These are phyloP conservation scores for Coboldia fuscipes DNA, from an alignment of 1,140 invertebrate species.

Conservation along the genomic window DNA sequence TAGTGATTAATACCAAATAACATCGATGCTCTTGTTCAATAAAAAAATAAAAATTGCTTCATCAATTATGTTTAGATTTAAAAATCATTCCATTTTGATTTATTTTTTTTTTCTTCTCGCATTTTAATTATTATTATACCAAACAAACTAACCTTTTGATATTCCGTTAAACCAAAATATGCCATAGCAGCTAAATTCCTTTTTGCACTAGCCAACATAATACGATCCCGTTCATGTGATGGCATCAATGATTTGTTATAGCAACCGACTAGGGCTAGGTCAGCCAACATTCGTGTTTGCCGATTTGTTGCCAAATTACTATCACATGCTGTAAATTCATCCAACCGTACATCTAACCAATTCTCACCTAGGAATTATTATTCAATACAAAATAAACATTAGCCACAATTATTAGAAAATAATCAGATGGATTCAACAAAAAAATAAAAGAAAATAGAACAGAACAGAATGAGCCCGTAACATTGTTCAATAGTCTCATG, in stretches of 20 bases:
- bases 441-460: too few species aligned
- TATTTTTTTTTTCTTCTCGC: too few species aligned
- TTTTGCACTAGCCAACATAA: constrained; percentile 86
- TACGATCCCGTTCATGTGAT: constrained; percentile 41
- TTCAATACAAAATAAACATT: too few species aligned
- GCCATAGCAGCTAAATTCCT: constrained; percentile 84
- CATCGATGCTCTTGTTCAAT: background rate
- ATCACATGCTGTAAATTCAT: constrained; percentile 74
- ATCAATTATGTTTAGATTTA: too few species aligned
- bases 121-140: constrained; percentile 1
- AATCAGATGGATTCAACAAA: too few species aligned
- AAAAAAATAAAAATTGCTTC: background rate
- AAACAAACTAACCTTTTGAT: constrained; percentile 47
- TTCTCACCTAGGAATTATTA: constrained; percentile 28
- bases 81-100: too few species aligned
- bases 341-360: constrained; percentile 41
- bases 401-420: too few species aligned
- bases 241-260: constrained; percentile 70
- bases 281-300: constrained; percentile 93
- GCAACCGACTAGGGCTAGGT: constrained; percentile 83
- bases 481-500: too few species aligned
- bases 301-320: constrained; percentile 89
- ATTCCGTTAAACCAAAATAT: constrained; percentile 92
- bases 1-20: too few species aligned
- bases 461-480: too few species aligned